Percentiles rank a stretch among this genome's conserved stretches.
phyloP scores from a whole-genome alignment of 2,888 invertebrate genomes.

The Tineola bisselliella region DNA sequence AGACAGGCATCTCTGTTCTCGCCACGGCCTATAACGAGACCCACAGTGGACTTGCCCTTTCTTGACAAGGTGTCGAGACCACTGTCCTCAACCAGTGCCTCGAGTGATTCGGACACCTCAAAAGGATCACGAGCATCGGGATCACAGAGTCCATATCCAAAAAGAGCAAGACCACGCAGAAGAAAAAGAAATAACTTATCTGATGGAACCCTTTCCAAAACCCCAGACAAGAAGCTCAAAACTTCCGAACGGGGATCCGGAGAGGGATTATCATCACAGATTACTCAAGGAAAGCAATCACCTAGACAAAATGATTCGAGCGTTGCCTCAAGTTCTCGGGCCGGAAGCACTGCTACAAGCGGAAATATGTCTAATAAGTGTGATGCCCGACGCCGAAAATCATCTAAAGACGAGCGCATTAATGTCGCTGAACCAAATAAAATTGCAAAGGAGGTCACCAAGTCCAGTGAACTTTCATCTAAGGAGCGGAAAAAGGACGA shows the following conservation, averaged over 20 bases:
- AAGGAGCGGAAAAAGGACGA: slow-evolving; percentile 72
- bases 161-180: slow-evolving; percentile 47
- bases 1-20: slow-evolving; percentile 41
- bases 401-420: slow-evolving; percentile 47
- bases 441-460: slow-evolving; percentile 66
- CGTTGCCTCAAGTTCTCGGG: slow-evolving; percentile 70
- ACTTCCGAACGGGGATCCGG: slow-evolving; percentile 83
- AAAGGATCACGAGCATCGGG: slow-evolving; percentile 47
- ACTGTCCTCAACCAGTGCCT: slow-evolving; percentile 70
- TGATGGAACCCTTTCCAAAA: slow-evolving; percentile 65
- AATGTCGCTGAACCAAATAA: slow-evolving; percentile 47
- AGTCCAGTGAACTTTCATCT: slow-evolving; percentile 70
- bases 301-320: slow-evolving; percentile 52
- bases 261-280: slow-evolving; percentile 75
- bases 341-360: slow-evolving; percentile 74
- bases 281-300: slow-evolving; percentile 82
- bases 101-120: slow-evolving; percentile 70
- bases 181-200: slow-evolving; percentile 38
- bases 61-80: slow-evolving; percentile 81
- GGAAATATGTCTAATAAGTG: slow-evolving; percentile 73
- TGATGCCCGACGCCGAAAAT: slow-evolving; percentile 63
- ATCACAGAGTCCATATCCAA: slow-evolving; percentile 50
- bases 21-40: slow-evolving; percentile 50
- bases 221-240: slow-evolving; percentile 85
- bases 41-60: slow-evolving; percentile 78